Base-by-base conservation (phyloP, 92 coral and sea anemone genomes). In the Porites divaricata region DNA sequence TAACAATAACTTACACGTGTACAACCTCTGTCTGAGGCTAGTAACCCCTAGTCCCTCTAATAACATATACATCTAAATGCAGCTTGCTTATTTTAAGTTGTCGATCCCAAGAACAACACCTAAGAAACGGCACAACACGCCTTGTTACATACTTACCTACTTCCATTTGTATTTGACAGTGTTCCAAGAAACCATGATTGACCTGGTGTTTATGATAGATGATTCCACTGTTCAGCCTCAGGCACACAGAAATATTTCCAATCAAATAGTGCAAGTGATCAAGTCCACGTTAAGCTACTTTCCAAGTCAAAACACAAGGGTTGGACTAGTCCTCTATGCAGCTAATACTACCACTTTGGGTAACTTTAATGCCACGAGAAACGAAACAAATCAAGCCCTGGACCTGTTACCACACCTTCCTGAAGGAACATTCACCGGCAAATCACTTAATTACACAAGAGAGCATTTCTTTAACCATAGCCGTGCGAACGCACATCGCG, bases 121-220 rank as follows among this genome's bases (percentile, higher is more conserved):
- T 0, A 35, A 35, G 41, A 35, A 35, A 35, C 5, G 6, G 4
- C 5, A 0, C 45, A 35, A 35, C 45, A 35, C 45, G 4, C 45
- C 45, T 0, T 35, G 0, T 35, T 3, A 2, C 4, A 28, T 2
- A 35, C 45, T 35, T 35, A 35, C 45, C 0, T 35, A 35, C 45
- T 35, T 3, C 35, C 9, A 1, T 52, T 48, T 50, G 22, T 67
- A 45, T 26, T 67, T 66, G 50, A 45, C 63, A 79, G 72, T 52
- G 28, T 79, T 64, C 61, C 17, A 52, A 1, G 65, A 78, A 15
- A 69, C 54, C 76, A 69, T 67, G 64, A 41, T 68, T 51, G 85
- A 81, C 26, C 17, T 78, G 82, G 82, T 65, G n/a, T 78, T 63
- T 50, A 78, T 78, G 82, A 63, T 78, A 63, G 82, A 63, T 14